Evolutionary conservation across 1,140 invertebrate genomes (phyloP), one percentile per base, ranked within the genome.

Genomic region (Plutomurus gul): DNA sequence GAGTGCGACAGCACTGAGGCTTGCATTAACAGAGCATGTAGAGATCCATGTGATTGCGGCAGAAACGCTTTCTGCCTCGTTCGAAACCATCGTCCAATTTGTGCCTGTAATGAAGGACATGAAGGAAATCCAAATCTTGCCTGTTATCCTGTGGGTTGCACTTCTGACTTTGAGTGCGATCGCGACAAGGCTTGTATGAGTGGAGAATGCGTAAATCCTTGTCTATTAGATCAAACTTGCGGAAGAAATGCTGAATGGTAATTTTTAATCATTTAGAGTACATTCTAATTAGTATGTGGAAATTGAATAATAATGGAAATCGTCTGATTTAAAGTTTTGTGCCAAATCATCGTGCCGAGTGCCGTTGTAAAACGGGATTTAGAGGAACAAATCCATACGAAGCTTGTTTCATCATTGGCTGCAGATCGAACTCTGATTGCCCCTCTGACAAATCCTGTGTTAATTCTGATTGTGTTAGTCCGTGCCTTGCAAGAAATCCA

Each of bases 11-110:
- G 89, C 37, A 89, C 90, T 56, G 92, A 95, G 85, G 92, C 94
- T 0, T 97, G 95, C 84, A 90, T 95, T 37, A 94, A 95, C 84
- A 88, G 93, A 84, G 90, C 93, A 76, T 97, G 95, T 84, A 89
- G 93, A 77, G 93, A 94, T 81, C 94, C 94, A 4, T 96, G 95
- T 84, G 92, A 93, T 84, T 96, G 95, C 85, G 95, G 95, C 25
- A 89, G 90, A 30, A 93, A 96, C 85, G 92, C 94, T 6, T 90
- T 92, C 78, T 97, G 95, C 83, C 90, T 91, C 37, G 91, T 96
- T 0, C 90, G 90, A 78, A 92, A 95, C 82, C 95, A 96, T 83
- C 91, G 93, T 37, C 93, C 95, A 0, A 91, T 95, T 4, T 97
- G 95, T 85, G 92, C 92, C 3, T 96, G 95, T 85, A 88, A 91